These are phyloP conservation scores for Stercorarius parasiticus DNA, from an alignment of 2,113 vertebrate genomes.

Conservation along the genomic window DNA sequence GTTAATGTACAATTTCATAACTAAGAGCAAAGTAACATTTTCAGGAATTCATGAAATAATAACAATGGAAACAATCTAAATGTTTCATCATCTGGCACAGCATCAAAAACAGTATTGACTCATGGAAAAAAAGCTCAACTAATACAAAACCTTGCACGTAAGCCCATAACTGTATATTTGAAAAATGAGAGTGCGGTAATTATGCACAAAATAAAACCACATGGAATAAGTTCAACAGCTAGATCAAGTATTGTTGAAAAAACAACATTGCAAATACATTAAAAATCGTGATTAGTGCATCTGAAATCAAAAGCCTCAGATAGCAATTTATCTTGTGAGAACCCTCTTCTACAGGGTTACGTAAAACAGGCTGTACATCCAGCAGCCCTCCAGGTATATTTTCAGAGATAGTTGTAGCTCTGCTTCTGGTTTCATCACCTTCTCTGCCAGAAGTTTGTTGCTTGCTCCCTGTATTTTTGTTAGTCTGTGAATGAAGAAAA, in stretches of 20 bases:
- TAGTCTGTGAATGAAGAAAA: conserved; percentile 9
- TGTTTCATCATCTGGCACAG: not conserved
- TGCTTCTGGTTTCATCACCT: not conserved
- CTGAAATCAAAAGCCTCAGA: not conserved
- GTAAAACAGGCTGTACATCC: conserved; percentile 76
- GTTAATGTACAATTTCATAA: not conserved
- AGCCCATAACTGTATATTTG: not conserved
- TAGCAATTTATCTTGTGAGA: not conserved
- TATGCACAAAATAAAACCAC: not conserved
- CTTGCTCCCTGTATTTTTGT: not conserved
- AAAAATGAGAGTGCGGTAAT: not conserved
- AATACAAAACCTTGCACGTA: not conserved
- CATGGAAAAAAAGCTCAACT: not conserved
- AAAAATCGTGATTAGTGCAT: not conserved
- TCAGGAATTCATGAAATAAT: not conserved
- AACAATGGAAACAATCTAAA: not conserved
- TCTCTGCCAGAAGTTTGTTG: conserved; percentile 49
- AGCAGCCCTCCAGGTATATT: conserved; percentile 42
- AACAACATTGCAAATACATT: not conserved
- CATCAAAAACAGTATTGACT: not conserved
- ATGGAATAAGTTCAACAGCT: not conserved
- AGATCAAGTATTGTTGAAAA: not conserved
- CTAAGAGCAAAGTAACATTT: not conserved
- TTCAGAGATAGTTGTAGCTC: conserved; percentile 29
- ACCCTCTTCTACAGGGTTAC: conserved; percentile 79